A percentile compares a stretch with the other conserved stretches of the same genome.
phyloP scores from a whole-genome alignment of 2,888 invertebrate genomes.

The Drosophila prostipennis region DNA sequence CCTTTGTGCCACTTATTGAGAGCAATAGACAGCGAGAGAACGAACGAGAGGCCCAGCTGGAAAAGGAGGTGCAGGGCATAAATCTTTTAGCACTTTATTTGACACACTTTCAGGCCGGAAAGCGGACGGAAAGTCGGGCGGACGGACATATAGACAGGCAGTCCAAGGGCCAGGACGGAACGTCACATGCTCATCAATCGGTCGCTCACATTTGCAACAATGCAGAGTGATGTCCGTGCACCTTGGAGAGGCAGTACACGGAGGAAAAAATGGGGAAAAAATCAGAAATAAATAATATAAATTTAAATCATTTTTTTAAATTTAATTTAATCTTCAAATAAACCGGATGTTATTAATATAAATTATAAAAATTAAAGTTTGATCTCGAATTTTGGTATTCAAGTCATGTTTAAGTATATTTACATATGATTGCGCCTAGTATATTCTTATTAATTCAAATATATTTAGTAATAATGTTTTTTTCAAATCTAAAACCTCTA shows the following conservation, averaged over 20 bases:
- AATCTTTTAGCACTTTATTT: conserved; percentile 79
- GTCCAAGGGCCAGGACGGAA: conserved; percentile 13
- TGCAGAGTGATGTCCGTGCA: conserved; percentile 59
- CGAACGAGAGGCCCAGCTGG: conserved; percentile 27
- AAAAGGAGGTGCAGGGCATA: conserved; percentile 60
- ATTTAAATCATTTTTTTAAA: too few relatives aligned
- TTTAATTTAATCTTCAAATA: not conserved
- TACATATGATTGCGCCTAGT: too few relatives aligned
- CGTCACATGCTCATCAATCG: conserved; percentile 67
- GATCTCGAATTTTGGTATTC: not conserved
- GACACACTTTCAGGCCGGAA: conserved; percentile 71
- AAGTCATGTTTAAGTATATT: too few relatives aligned
- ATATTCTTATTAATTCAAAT: too few relatives aligned
- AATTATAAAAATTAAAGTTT: too few relatives aligned
- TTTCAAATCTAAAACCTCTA: too few relatives aligned
- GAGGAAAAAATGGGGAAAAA: not conserved
- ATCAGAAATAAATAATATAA: not conserved
- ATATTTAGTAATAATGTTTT: too few relatives aligned
- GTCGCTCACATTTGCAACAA: conserved; percentile 53
- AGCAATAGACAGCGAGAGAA: conserved; percentile 48
- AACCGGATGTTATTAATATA: too few relatives aligned
- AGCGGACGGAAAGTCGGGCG: conserved; percentile 16
- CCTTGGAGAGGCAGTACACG: conserved; percentile 50
- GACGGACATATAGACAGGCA: conserved; percentile 13
- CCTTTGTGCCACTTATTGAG: conserved; percentile 66